Evolutionary conservation across 2,113 vertebrate species (phyloP).

Genomic region (Callithrix jacchus): DNA sequence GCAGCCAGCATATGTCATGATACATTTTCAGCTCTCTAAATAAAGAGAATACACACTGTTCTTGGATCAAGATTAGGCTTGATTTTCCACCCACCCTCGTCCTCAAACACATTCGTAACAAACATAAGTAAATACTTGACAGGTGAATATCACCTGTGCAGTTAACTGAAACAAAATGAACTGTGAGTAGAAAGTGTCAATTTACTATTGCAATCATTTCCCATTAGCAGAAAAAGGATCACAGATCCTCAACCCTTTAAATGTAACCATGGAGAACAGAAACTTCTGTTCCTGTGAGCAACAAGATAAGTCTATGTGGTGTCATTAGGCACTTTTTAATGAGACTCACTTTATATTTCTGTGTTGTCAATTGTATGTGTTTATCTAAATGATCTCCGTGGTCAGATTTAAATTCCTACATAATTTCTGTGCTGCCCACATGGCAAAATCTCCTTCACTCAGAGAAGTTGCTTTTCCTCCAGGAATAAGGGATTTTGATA

Average conservation of each 20-base stretch:
- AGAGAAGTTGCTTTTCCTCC: constrained; percentile 32
- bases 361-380: constrained; percentile 32
- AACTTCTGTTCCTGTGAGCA: constrained; percentile 50
- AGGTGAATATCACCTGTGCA: not conserved
- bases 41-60: constrained; percentile 3
- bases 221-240: constrained; percentile 51
- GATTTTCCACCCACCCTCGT: not conserved
- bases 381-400: constrained; percentile 59
- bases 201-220: constrained; percentile 39
- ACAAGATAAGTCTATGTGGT: constrained; percentile 39
- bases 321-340: not conserved
- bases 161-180: constrained; percentile 26
- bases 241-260: constrained; percentile 56
- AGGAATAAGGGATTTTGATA: constrained; percentile 20
- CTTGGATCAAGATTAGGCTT: not conserved
- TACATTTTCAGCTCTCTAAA: constrained; percentile 41
- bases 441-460: constrained; percentile 24
- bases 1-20: constrained; percentile 47
- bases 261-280: constrained; percentile 48
- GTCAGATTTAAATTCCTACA: constrained; percentile 17
- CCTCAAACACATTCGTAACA: constrained; percentile 29
- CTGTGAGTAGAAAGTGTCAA: constrained; percentile 53
- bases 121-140: constrained; percentile 53
- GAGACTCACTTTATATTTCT: constrained; percentile 22
- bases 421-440: constrained; percentile 35